Conservation (phyloP, 2,888 invertebrate genomes). For the Pyrgus malvae region DNA sequence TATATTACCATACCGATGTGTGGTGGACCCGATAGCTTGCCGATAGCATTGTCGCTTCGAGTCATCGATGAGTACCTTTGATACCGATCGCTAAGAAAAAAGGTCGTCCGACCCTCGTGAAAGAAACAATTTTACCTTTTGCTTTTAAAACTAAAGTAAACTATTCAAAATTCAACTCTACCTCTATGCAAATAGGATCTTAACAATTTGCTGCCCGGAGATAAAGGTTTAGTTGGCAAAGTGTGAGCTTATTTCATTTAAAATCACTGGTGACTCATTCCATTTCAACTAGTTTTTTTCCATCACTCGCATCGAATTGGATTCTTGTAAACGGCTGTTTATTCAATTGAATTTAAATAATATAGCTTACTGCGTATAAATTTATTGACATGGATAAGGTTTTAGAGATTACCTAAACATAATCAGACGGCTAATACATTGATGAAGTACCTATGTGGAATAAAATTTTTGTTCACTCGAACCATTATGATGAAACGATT, state of each 20-base stretch:
- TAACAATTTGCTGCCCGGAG: constrained; percentile 22
- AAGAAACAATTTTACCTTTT: constrained; percentile 42
- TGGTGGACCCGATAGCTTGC: constrained; percentile 56
- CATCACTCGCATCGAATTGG: constrained; percentile 49
- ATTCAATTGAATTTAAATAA: constrained; percentile 44
- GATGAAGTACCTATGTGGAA: no score
- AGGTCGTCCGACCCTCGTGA: constrained; percentile 60
- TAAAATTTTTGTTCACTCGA: no score
- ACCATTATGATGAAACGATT: no score
- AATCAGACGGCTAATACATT: no score
- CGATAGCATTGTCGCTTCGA: constrained; percentile 63
- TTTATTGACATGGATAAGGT: not conserved
- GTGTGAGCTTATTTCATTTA: constrained; percentile 59
- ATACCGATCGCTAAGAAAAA: constrained; percentile 68
- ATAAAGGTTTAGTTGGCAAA: constrained; percentile 35
- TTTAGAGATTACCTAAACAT: no score
- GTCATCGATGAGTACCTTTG: constrained; percentile 60
- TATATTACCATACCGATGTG: constrained; percentile 72
- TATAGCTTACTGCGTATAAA: constrained; percentile 2
- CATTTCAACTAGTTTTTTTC: constrained; percentile 46
- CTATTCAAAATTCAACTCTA: constrained; percentile 44
- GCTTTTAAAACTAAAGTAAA: constrained; percentile 27
- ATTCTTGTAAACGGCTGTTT: constrained; percentile 44
- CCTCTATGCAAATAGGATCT: constrained; percentile 31
- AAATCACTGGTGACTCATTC: constrained; percentile 72